phyloP scores from a whole-genome alignment of 2,888 invertebrate species.

The Agrochola macilenta region DNA sequence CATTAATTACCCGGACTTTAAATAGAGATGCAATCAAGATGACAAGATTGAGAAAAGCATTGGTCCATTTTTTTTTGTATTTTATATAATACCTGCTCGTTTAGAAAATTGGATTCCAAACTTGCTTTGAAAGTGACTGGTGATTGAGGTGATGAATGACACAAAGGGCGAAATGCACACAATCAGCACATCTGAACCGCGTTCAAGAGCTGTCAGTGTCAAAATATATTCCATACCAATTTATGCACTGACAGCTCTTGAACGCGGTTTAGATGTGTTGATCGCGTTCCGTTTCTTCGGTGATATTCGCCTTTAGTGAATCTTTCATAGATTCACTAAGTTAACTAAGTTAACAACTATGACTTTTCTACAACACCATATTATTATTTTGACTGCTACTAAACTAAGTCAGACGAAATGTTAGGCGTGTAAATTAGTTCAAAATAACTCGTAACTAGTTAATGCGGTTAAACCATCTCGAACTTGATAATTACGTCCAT shows the following conservation, averaged over 20 bases:
- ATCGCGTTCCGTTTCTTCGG: no score
- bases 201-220: no score
- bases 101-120: background rate
- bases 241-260: no score
- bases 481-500: conserved; percentile 49
- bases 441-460: conserved; percentile 20
- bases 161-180: no score
- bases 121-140: no score
- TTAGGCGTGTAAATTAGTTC: conserved; percentile 4
- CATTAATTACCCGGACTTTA: background rate
- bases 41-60: background rate
- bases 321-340: no score
- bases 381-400: background rate
- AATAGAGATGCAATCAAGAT: background rate
- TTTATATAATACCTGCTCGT: background rate
- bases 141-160: no score
- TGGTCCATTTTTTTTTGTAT: background rate
- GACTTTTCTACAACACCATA: background rate
- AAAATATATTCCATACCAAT: no score
- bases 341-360: no score
- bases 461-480: conserved; percentile 37
- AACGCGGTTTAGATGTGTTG: no score
- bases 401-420: background rate
- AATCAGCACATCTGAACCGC: no score
- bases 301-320: no score